Conservation (phyloP, 2,888 invertebrate genomes). For the Lasioglossum vierecki region DNA sequence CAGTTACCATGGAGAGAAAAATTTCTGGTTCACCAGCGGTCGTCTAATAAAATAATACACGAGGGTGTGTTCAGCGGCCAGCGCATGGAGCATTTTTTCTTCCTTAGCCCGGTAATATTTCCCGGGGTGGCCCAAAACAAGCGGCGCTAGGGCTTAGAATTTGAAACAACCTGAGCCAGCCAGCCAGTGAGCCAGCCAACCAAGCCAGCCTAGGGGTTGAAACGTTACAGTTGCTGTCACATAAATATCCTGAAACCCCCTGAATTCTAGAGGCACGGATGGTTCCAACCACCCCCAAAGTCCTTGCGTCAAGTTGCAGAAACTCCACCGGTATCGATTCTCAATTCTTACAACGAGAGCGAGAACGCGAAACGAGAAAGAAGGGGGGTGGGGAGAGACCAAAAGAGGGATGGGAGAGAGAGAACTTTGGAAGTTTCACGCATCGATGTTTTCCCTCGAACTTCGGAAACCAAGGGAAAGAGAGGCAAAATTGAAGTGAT, state of each 20-base stretch:
- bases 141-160: slow-evolving; percentile 66
- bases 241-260: slow-evolving; percentile 82
- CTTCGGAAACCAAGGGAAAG: not conserved
- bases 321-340: slow-evolving; percentile 80
- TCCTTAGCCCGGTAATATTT: slow-evolving; percentile 52
- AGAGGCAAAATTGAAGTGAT: not conserved
- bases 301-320: slow-evolving; percentile 78
- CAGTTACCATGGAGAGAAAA: not conserved
- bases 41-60: slow-evolving; percentile 33
- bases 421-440: slow-evolving; percentile 48
- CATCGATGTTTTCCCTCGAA: slow-evolving; percentile 20
- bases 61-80: not conserved
- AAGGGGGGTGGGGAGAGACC: not conserved
- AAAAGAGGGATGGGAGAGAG: slow-evolving; percentile 7
- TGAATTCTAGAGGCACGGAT: slow-evolving; percentile 77
- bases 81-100: slow-evolving; percentile 33
- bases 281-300: slow-evolving; percentile 62
- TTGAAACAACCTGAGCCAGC: slow-evolving; percentile 67
- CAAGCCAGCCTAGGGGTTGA: slow-evolving; percentile 59
- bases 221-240: slow-evolving; percentile 81
- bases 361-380: slow-evolving; percentile 12
- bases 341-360: slow-evolving; percentile 76
- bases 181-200: slow-evolving; percentile 14
- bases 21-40: not conserved
- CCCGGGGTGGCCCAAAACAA: slow-evolving; percentile 56